These are phyloP conservation scores for Cryptocephalus primarius DNA, from an alignment of 2,888 invertebrate genomes.

Conservation along the genomic window DNA sequence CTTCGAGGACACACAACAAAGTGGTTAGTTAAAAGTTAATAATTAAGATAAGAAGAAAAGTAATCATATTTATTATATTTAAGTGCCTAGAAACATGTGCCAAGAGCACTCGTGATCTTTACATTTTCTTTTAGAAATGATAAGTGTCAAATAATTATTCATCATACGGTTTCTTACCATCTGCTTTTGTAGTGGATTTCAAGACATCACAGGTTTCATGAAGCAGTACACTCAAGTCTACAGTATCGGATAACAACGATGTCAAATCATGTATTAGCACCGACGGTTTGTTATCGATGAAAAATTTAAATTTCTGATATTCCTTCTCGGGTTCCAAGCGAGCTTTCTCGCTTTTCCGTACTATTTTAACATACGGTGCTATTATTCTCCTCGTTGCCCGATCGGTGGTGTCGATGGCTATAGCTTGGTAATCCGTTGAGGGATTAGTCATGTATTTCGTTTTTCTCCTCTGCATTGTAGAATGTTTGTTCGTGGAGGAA, in stretches of 20 bases:
- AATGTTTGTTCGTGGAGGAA: too few species aligned
- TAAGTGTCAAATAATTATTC: too few species aligned
- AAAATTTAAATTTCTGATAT: constrained; percentile 27
- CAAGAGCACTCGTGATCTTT: too few species aligned
- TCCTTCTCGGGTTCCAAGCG: constrained; percentile 18
- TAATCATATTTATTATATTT: too few species aligned
- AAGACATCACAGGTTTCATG: constrained; percentile 48
- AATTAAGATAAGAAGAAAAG: not conserved
- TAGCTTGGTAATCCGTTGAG: too few species aligned
- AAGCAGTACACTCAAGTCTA: constrained; percentile 44
- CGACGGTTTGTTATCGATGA: constrained; percentile 32
- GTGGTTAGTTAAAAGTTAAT: not conserved
- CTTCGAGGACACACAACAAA: too few species aligned
- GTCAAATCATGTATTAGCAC: constrained; percentile 30
- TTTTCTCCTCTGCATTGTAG: too few species aligned
- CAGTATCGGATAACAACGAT: constrained; percentile 43
- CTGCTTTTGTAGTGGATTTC: constrained; percentile 44
- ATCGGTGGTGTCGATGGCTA: constrained; percentile 30
- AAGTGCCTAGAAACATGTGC: too few species aligned
- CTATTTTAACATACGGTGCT: constrained; percentile 43
- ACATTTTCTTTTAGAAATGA: too few species aligned
- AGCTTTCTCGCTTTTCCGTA: constrained; percentile 24
- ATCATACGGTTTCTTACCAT: too few species aligned
- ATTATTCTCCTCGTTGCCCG: constrained; percentile 47
- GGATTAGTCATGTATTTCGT: too few species aligned